Conservation (phyloP, 1,140 invertebrate species). For the Littorina saxatilis region DNA sequence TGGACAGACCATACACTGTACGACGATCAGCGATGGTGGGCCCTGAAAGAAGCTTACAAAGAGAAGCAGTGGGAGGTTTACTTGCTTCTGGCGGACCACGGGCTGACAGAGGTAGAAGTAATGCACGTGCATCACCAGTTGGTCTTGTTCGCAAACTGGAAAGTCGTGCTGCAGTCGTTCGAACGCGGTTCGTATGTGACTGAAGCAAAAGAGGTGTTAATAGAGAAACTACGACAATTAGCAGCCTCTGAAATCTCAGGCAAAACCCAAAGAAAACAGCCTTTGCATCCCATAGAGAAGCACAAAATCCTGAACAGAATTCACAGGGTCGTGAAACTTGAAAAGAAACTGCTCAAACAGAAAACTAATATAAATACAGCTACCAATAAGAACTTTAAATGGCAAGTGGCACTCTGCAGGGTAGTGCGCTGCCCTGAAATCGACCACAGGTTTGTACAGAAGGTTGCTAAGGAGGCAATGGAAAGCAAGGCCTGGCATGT, state of each 20-base stretch:
- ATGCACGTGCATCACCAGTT: neutral
- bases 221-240: no score
- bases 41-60: neutral
- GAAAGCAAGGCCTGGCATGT: neutral
- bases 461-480: neutral
- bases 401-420: neutral
- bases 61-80: constrained; percentile 12
- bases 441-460: neutral
- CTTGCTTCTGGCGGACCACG: neutral
- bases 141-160: neutral
- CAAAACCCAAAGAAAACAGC: neutral
- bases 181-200: neutral
- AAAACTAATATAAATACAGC: neutral
- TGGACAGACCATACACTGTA: neutral
- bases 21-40: constrained; percentile 11
- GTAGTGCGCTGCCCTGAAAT: neutral
- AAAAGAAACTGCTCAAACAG: neutral
- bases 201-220: neutral
- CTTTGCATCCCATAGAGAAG: neutral
- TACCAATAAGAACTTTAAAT: neutral
- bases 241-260: no score
- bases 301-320: neutral
- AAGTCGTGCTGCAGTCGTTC: neutral
- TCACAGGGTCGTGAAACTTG: neutral
- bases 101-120: neutral